Evolutionary conservation across 2,888 invertebrate genomes (phyloP).

Genomic region (Euproctis similis): DNA sequence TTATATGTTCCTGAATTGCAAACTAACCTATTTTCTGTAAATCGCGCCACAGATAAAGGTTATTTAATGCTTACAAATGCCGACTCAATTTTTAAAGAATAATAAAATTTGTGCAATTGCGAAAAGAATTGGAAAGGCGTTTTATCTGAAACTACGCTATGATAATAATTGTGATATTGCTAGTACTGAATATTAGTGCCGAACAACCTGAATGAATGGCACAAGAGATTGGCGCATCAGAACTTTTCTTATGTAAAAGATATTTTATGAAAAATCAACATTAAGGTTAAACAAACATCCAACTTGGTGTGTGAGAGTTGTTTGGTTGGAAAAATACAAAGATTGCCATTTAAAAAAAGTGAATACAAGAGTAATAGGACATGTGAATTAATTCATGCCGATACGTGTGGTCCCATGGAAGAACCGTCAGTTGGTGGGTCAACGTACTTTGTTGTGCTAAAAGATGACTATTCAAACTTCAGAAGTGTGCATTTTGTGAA

Average conservation of each 20-base stretch:
- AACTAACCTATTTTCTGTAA: slow-evolving; percentile 19
- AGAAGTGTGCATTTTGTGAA: slow-evolving; percentile 1
- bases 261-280: background rate
- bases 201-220: slow-evolving; percentile 8
- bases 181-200: background rate
- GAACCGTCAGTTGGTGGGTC: slow-evolving; percentile 6
- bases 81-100: slow-evolving; percentile 9
- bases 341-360: background rate
- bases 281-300: background rate
- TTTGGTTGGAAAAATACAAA: background rate
- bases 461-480: slow-evolving; percentile 8
- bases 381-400: slow-evolving; percentile 3
- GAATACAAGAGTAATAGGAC: slow-evolving; percentile 1
- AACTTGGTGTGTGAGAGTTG: background rate
- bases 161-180: slow-evolving; percentile 3
- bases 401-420: slow-evolving; percentile 7
- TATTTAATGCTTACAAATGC: slow-evolving; percentile 18
- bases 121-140: background rate
- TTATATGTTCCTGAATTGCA: slow-evolving; percentile 18
- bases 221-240: slow-evolving; percentile 13
- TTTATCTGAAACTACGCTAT: background rate
- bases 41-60: slow-evolving; percentile 13
- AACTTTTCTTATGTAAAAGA: slow-evolving; percentile 4
- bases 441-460: slow-evolving; percentile 7
- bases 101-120: slow-evolving; percentile 1